Evolutionary conservation across 2,113 vertebrate genomes (phyloP).

Genomic region (Arothron firmamentum): DNA sequence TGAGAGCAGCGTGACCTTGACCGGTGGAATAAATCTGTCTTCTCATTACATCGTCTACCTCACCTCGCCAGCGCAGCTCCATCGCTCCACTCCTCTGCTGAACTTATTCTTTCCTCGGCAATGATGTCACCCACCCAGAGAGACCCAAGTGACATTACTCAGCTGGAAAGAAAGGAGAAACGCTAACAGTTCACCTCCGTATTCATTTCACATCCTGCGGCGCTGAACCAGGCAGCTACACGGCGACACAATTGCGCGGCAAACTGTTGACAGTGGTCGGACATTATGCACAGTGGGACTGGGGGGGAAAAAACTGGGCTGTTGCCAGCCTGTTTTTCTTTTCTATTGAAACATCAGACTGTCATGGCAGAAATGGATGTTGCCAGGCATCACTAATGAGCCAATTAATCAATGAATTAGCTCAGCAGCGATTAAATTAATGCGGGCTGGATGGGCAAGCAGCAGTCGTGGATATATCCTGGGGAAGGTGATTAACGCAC

Average conservation of each 20-base stretch:
- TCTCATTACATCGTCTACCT: conserved; percentile 46
- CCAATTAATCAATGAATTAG: conserved; percentile 77
- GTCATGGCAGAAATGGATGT: conserved; percentile 71
- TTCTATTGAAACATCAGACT: conserved; percentile 74
- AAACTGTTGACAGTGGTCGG: conserved; percentile 63
- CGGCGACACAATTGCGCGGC: conserved; percentile 56
- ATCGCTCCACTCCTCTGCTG: conserved; percentile 43
- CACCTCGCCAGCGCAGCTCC: conserved; percentile 39
- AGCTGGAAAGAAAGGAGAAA: conserved; percentile 56
- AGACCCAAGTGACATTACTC: conserved; percentile 67
- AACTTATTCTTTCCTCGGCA: conserved; percentile 51
- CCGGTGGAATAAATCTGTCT: conserved; percentile 53
- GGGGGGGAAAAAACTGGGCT: conserved; percentile 58
- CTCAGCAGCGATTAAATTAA: conserved; percentile 74
- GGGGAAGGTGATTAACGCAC: conserved; percentile 69
- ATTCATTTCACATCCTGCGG: conserved; percentile 59
- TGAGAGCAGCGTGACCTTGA: conserved; percentile 53
- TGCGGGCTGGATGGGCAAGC: conserved; percentile 61
- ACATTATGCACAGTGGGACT: conserved; percentile 60
- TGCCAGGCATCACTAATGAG: conserved; percentile 77
- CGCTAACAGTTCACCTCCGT: conserved; percentile 59
- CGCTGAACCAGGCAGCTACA: conserved; percentile 48
- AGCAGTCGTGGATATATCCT: conserved; percentile 69
- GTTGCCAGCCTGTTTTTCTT: conserved; percentile 63
- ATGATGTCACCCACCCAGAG: conserved; percentile 60